Conservation (phyloP, 2,797 vertebrate genomes). For the Eutrigla gurnardus region DNA sequence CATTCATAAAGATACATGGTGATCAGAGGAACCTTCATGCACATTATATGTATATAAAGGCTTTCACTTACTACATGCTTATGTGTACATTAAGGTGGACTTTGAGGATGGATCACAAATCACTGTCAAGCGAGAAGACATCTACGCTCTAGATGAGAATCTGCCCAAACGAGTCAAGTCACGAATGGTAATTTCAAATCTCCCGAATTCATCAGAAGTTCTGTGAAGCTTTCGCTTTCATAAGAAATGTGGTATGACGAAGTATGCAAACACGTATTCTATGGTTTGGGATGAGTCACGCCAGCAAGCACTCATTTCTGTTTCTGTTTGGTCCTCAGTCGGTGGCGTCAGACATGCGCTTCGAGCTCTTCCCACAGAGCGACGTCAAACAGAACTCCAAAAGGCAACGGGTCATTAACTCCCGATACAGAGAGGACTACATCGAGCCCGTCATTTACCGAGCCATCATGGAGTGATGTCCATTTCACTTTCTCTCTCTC, state of each 20-base stretch:
- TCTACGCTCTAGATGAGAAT: constrained; percentile 95
- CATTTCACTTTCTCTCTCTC: background rate
- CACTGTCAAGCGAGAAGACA: constrained; percentile 93
- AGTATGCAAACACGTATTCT: background rate
- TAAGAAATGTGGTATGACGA: too few species aligned
- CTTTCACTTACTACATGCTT: background rate
- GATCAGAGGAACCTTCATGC: background rate
- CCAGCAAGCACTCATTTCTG: background rate
- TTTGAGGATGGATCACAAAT: constrained; percentile 97
- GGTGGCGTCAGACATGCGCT: constrained; percentile 98
- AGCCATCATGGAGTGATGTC: constrained; percentile 94
- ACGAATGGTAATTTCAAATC: constrained; percentile 84
- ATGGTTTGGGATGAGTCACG: background rate
- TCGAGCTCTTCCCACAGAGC: constrained; percentile 93
- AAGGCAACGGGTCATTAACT: constrained; percentile 96
- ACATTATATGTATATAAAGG: background rate
- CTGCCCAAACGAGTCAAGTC: constrained; percentile 97
- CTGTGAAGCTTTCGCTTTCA: background rate
- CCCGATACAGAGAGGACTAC: constrained; percentile 96
- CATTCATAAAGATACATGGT: background rate
- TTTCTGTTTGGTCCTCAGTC: constrained; percentile 81
- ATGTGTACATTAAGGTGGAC: constrained; percentile 86
- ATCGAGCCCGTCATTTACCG: constrained; percentile 95
- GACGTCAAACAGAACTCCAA: constrained; percentile 94
- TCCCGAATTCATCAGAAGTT: background rate